Conservation (phyloP, 2,113 vertebrate species). For the Vulpes lagopus region DNA sequence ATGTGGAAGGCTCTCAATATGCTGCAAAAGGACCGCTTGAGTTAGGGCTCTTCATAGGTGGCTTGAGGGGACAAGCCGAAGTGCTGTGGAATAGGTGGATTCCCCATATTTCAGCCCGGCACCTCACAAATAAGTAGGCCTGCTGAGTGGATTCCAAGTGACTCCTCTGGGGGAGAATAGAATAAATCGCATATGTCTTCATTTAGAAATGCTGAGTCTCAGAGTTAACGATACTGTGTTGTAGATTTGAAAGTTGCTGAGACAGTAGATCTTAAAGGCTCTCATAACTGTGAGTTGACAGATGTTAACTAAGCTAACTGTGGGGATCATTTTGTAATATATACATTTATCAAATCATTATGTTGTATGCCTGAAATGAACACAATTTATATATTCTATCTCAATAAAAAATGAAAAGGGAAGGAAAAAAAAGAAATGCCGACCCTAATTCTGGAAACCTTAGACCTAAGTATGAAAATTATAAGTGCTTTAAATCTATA, state of each 20-base stretch:
- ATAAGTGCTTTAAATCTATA: constrained; percentile 34
- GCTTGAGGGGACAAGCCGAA: background rate
- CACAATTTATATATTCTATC: background rate
- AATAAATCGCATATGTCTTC: background rate
- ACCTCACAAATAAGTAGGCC: background rate
- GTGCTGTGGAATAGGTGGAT: background rate
- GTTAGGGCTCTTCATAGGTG: background rate
- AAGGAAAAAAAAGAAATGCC: background rate
- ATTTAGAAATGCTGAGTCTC: constrained; percentile 22
- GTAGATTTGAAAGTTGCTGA: background rate
- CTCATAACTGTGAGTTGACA: background rate
- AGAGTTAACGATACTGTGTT: background rate
- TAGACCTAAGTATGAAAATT: constrained; percentile 23
- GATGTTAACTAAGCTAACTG: background rate
- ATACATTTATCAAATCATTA: background rate
- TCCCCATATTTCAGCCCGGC: background rate
- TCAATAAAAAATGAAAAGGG: background rate
- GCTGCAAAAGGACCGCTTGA: background rate
- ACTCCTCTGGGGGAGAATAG: background rate
- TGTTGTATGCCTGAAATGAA: background rate
- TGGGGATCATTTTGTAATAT: background rate
- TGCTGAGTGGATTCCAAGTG: background rate
- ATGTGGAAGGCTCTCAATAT: background rate
- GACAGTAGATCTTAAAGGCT: background rate
- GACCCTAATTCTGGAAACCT: background rate